Percentiles rank a stretch among this genome's conserved stretches.
phyloP scores from a whole-genome alignment of 2,797 vertebrate genomes.

The Petrocephalus sullivani region DNA sequence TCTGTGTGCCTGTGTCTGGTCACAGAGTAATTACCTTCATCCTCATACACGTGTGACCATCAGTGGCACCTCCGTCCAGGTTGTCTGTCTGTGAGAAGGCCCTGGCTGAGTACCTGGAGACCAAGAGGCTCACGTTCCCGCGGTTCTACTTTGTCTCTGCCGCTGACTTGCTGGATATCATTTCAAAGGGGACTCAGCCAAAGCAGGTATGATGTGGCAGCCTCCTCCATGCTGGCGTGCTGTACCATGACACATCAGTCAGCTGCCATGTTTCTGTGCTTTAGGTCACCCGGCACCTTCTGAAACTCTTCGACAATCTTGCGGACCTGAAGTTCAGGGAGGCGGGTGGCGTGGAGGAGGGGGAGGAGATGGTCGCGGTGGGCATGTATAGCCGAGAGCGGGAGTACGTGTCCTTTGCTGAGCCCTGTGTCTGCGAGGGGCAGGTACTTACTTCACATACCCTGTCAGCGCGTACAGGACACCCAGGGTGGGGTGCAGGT shows the following conservation, averaged over 20 bases:
- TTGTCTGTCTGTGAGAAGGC: slow-evolving; percentile 67
- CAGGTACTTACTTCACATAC: slow-evolving; percentile 43
- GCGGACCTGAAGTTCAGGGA: slow-evolving; percentile 67
- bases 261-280: not conserved
- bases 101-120: slow-evolving; percentile 66
- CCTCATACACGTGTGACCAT: not conserved
- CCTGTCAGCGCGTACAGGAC: not conserved
- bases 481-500: not conserved
- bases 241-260: not conserved
- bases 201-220: slow-evolving; percentile 52
- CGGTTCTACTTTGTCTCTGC: slow-evolving; percentile 69
- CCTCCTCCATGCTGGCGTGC: not conserved
- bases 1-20: not conserved
- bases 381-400: slow-evolving; percentile 71
- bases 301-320: slow-evolving; percentile 71
- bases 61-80: slow-evolving; percentile 39
- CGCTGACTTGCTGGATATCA: slow-evolving; percentile 67
- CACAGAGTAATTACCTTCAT: not conserved
- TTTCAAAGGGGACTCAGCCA: slow-evolving; percentile 68
- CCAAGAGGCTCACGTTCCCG: slow-evolving; percentile 63
- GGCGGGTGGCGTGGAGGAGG: slow-evolving; percentile 35
- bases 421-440: slow-evolving; percentile 60
- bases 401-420: slow-evolving; percentile 64
- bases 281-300: slow-evolving; percentile 66
- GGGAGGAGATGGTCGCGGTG: slow-evolving; percentile 42